These are phyloP conservation scores for Laticauda laticaudata DNA, from an alignment of 2,113 vertebrate species.

Conservation along the genomic window DNA sequence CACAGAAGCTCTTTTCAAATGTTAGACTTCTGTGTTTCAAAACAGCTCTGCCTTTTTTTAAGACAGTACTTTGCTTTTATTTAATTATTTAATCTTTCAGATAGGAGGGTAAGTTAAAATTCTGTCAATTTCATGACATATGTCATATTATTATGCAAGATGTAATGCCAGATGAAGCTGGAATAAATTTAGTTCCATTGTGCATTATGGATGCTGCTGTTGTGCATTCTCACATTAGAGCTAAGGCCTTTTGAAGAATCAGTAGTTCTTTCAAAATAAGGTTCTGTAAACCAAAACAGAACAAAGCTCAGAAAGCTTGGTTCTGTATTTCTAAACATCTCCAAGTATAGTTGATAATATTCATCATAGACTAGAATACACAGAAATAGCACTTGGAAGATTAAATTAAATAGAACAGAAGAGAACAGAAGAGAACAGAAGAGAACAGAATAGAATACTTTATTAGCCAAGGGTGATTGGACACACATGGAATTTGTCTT, in stretches of 20 bases:
- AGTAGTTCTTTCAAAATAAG: background rate
- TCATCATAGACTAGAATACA: conserved; percentile 10
- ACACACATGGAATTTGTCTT: too few species aligned
- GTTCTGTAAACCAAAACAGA: background rate
- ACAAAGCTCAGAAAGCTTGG: background rate
- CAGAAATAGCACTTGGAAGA: conserved; percentile 30
- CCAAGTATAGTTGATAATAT: conserved; percentile 21
- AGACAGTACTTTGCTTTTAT: conserved; percentile 26
- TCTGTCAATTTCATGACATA: conserved; percentile 26
- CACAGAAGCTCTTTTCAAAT: conserved; percentile 18
- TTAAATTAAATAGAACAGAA: background rate
- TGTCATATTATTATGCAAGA: background rate
- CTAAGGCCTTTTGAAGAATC: conserved; percentile 6
- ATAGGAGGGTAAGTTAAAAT: background rate
- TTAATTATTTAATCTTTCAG: conserved; percentile 16
- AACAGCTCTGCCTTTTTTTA: background rate
- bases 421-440: too few species aligned
- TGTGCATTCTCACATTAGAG: background rate
- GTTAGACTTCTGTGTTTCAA: conserved; percentile 13
- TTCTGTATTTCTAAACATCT: conserved; percentile 23
- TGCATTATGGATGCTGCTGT: background rate
- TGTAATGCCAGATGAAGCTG: conserved; percentile 21
- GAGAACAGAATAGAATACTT: too few species aligned
- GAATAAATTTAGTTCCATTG: conserved; percentile 21
- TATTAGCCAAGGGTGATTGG: too few species aligned